Percentiles rank a stretch among this genome's conserved stretches.
These are phyloP conservation scores for Seriola dumerili DNA, from an alignment of 2,113 vertebrate species.

Conservation along the genomic window DNA sequence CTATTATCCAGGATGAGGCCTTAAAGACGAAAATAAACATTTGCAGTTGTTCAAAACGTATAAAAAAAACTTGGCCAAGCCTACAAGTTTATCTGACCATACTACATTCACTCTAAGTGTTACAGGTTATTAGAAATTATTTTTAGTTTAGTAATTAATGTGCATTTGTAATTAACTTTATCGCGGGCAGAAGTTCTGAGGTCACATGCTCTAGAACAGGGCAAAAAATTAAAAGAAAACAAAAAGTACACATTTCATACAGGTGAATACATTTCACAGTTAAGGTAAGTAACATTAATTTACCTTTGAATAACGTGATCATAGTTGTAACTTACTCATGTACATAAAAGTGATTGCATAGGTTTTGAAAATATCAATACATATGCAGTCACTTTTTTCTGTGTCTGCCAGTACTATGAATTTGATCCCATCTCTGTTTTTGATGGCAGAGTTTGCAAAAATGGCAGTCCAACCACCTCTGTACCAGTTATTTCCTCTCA, in stretches of 20 bases:
- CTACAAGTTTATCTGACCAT: too few species aligned
- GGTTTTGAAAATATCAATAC: not conserved
- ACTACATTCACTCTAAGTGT: too few species aligned
- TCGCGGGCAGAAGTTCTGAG: not conserved
- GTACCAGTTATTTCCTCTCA: constrained; percentile 29
- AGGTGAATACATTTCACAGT: not conserved
- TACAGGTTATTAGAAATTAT: too few species aligned
- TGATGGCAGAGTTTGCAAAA: not conserved
- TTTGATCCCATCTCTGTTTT: not conserved
- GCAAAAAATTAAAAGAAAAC: constrained; percentile 10
- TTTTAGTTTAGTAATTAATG: too few species aligned
- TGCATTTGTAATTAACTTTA: too few species aligned
- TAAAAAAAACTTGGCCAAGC: too few species aligned
- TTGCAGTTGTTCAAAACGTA: too few species aligned
- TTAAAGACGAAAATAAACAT: too few species aligned
- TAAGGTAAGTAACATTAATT: constrained; percentile 5
- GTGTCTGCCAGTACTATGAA: not conserved
- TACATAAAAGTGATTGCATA: too few species aligned
- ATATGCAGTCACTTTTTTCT: not conserved
- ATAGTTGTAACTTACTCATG: not conserved
- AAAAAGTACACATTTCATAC: constrained; percentile 2
- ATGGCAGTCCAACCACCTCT: constrained; percentile 14
- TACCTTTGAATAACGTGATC: not conserved
- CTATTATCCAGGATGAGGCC: too few species aligned
- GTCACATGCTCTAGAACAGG: constrained; percentile 3